Evolutionary conservation across 2,113 vertebrate species (phyloP).

Genomic region (cat (Felis catus)): DNA sequence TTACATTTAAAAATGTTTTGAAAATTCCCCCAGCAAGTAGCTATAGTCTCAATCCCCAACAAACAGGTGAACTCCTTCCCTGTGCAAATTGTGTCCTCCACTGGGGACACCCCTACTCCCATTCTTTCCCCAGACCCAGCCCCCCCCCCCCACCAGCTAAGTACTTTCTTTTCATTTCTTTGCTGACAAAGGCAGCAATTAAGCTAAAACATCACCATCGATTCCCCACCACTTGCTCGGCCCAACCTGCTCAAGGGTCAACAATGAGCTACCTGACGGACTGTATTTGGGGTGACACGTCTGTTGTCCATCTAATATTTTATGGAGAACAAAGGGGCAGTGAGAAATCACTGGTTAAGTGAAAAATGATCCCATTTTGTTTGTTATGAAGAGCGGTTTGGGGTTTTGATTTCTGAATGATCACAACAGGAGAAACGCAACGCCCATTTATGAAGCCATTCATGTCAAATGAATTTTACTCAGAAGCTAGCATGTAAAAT

Average conservation of each 20-base stretch:
- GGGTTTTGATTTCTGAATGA: background rate
- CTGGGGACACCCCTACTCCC: background rate
- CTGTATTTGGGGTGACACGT: background rate
- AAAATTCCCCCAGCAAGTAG: constrained; percentile 20
- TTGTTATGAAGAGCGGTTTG: background rate
- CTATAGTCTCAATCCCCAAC: background rate
- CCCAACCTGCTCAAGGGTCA: background rate
- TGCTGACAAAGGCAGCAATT: constrained; percentile 46
- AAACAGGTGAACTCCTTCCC: background rate
- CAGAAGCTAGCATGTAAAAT: background rate
- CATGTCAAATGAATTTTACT: background rate
- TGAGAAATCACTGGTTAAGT: background rate
- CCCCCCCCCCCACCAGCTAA: background rate
- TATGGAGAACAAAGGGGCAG: background rate
- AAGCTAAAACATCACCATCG: constrained; percentile 7
- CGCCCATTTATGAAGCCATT: background rate
- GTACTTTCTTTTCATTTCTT: constrained; percentile 44
- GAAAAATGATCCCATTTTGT: constrained; percentile 7
- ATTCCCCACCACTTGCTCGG: background rate
- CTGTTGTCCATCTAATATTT: background rate
- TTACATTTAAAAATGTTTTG: background rate
- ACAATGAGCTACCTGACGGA: background rate
- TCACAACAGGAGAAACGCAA: constrained; percentile 20
- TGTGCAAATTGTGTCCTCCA: background rate
- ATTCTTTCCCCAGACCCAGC: background rate